These are phyloP conservation scores for Lordiphosa stackelbergi DNA, from an alignment of 1,140 invertebrate genomes.

Conservation along the genomic window DNA sequence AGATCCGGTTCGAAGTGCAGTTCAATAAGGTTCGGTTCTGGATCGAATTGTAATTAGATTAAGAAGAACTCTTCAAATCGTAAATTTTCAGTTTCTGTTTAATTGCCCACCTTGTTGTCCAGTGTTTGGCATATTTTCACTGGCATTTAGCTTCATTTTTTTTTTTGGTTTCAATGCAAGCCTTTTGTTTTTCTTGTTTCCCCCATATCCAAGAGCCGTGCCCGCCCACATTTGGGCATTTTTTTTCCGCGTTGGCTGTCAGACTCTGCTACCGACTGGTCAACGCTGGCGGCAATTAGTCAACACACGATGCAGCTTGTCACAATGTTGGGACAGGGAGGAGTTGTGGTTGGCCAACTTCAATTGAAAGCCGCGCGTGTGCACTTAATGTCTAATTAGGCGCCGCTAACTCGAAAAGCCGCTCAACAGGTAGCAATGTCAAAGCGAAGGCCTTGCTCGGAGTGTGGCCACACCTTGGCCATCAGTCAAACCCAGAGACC, in stretches of 20 bases:
- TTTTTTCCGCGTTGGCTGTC: constrained; percentile 7
- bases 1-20: too few relatives aligned
- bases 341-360: constrained; percentile 18
- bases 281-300: constrained; percentile 58
- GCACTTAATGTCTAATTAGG: constrained; percentile 70
- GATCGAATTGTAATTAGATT: too few relatives aligned
- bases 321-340: constrained; percentile 62
- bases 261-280: constrained; percentile 5
- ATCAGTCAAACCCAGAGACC: constrained; percentile 44
- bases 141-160: constrained; percentile 24
- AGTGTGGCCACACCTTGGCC: constrained; percentile 52
- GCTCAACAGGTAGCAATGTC: constrained; percentile 60
- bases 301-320: constrained; percentile 59
- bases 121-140: constrained; percentile 9
- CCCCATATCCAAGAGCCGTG: too few relatives aligned
- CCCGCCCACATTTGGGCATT: neutral
- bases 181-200: too few relatives aligned
- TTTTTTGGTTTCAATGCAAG: neutral
- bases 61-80: too few relatives aligned
- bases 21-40: too few relatives aligned
- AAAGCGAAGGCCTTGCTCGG: constrained; percentile 24
- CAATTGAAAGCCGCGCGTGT: constrained; percentile 41
- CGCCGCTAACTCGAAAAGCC: constrained; percentile 55
- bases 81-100: too few relatives aligned
- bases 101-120: constrained; percentile 8